These are phyloP conservation scores for Drosophila repleta DNA, from an alignment of 1,140 invertebrate species.

Conservation along the genomic window DNA sequence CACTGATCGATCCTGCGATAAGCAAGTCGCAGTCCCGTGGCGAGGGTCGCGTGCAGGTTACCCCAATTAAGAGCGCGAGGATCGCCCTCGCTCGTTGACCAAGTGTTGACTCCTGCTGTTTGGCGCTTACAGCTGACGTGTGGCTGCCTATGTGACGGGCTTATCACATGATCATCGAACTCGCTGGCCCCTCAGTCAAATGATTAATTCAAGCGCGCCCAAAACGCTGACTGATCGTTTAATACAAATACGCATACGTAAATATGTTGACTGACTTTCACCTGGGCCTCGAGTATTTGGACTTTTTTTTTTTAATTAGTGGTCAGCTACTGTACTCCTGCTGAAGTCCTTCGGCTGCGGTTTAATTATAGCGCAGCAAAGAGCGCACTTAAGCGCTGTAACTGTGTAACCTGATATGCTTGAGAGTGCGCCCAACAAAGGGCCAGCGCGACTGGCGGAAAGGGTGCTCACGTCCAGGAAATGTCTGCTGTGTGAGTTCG, in stretches of 20 bases:
- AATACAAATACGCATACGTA: slow-evolving; percentile 26
- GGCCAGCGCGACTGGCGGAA: slow-evolving; percentile 39
- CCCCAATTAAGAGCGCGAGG: slow-evolving; percentile 48
- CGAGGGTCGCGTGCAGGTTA: slow-evolving; percentile 47
- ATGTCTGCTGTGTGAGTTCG: slow-evolving; percentile 6
- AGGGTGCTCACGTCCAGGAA: slow-evolving; percentile 60
- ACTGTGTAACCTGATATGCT: slow-evolving; percentile 75
- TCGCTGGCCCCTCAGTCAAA: slow-evolving; percentile 10
- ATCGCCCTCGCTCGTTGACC: slow-evolving; percentile 45
- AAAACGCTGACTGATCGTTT: slow-evolving; percentile 74
- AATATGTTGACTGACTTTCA: slow-evolving; percentile 46
- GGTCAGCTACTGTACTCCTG: slow-evolving; percentile 43
- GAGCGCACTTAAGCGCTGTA: slow-evolving; percentile 54
- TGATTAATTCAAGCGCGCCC: slow-evolving; percentile 59
- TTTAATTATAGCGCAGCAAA: slow-evolving; percentile 47
- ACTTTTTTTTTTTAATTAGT: slow-evolving; percentile 73
- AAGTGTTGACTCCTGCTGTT: slow-evolving; percentile 78
- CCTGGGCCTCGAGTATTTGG: slow-evolving; percentile 47
- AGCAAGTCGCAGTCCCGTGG: slow-evolving; percentile 31
- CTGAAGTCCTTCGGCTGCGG: slow-evolving; percentile 41
- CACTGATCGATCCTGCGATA: slow-evolving; percentile 66
- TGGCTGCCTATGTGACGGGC: slow-evolving; percentile 66
- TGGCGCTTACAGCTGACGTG: slow-evolving; percentile 80
- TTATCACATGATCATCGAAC: slow-evolving; percentile 68
- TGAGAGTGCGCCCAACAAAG: slow-evolving; percentile 73